Base-by-base conservation (phyloP, 2,113 vertebrate species). In the Anolis carolinensis region DNA sequence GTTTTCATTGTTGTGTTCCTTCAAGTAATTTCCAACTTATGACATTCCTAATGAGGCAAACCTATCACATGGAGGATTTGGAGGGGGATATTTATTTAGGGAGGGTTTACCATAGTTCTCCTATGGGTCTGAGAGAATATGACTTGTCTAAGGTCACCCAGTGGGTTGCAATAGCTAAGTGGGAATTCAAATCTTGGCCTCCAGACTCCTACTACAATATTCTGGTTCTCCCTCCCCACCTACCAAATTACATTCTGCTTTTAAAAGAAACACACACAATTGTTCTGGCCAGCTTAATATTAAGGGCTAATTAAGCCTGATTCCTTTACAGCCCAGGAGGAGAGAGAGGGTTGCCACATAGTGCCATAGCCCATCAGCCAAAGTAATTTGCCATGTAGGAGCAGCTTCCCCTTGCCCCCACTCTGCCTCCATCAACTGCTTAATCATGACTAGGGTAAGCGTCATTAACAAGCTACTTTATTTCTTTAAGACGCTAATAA, bases 401-500 rank as follows among this genome's bases (percentile, higher is more conserved):
- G 85, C 77, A 55, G 83, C 85, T 27, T 25, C 44, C 83, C 83
- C 87, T 48, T 78, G 59, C 86, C 65, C 21, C 44, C 78, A 44
- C 5, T 44, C 39, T 44, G 39, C 83, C 86, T 36, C 84, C 65
- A 93, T 91, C 93, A 90, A 84, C 80, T 73, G 83, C 90, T 93
- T 91, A 81, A 91, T 89, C 83, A 30, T 88, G 92, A 89, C 79
- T 83, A 71, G 88, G 84, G 81, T 85, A 90, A 89, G 92, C 90
- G 89, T 91, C 91, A 88, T 92, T 93, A 84, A 79, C 87, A 73
- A 92, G 87, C 89, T 87, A 83, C 91, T 93, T 71, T 91, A 91
- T 93, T 92, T 93, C 92, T 93, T 92, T 94, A 89, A 85, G 82
- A 82, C 82, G 0, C 87, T 93, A 92, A 95, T 90, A 92, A 95